Evolutionary conservation across 2,113 vertebrate species (phyloP), one percentile per base, ranked within the genome.

Genomic region (Urocolius indicus): DNA sequence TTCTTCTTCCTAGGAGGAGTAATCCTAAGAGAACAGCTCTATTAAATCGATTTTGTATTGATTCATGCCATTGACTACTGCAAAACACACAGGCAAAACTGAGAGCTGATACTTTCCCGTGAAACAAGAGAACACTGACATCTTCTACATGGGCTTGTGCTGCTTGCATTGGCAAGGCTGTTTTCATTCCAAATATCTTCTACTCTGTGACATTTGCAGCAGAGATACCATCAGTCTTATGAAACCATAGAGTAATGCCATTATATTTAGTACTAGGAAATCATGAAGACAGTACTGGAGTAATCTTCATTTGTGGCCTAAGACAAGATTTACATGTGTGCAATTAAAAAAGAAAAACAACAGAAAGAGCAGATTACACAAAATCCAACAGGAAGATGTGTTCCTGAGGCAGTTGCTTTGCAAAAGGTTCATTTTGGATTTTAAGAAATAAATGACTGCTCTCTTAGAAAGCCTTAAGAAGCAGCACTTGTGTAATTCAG

Each of bases 331-430:
- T 79, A 41, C 5, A 15, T 24, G 21, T 6, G 7, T 58, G 20
- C 19, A 49, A 23, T 55, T 72, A 1, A 4, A 76, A 49, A 6
- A 61, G n/a, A n/a, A n/a, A n/a, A n/a, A n/a, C n/a, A n/a, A n/a
- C n/a, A n/a, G n/a, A 38, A 10, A 80, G 62, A 69, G 14, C 46
- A 86, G 17, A 24, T 36, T 43, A 48, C 1, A 0, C n/a, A 81
- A 43, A 74, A 48, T 6, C 11, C 29, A 62, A 58, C 0, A 1
- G 34, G 61, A 78, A 74, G 19, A n/a, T 61, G 38, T 84, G 30
- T 83, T 94, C 89, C 80, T 67, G 75, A 90, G 74, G 52, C 73
- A 94, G 32, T 46, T 81, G 59, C n/a, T 90, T 84, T 93, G 84
- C 23, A 63, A 92, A 94, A 95, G 27, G 45, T 66, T 95, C 41